Conservation (phyloP, 2,888 invertebrate species). For the Agrilus cyanescens region DNA sequence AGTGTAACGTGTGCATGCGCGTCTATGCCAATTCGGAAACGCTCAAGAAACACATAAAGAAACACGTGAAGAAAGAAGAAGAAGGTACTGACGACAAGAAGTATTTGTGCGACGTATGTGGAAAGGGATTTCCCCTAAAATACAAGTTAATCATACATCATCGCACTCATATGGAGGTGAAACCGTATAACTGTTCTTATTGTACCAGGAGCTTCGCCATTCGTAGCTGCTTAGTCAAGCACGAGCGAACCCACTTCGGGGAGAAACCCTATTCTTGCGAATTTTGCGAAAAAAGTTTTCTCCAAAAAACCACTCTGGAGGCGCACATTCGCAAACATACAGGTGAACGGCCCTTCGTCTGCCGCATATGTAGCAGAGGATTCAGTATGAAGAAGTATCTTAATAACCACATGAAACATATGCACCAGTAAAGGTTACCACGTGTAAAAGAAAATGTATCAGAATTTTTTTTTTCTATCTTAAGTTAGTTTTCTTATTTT, state of each 20-base stretch:
- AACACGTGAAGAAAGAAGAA: conserved; percentile 11
- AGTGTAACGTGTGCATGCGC: conserved; percentile 26
- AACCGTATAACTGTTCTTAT: conserved; percentile 1
- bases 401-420: conserved; percentile 33
- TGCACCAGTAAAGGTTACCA: no score
- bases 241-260: conserved; percentile 27
- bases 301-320: conserved; percentile 22
- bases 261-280: conserved; percentile 28
- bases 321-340: conserved; percentile 24
- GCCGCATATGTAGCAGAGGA: conserved; percentile 42
- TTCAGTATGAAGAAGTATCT: conserved; percentile 46
- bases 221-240: conserved; percentile 23
- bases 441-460: no score
- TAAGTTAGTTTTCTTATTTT: no score
- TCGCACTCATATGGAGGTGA: conserved; percentile 10
- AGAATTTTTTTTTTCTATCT: no score
- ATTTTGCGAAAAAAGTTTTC: conserved; percentile 27
- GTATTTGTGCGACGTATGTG: conserved; percentile 24
- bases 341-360: conserved; percentile 32
- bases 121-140: conserved; percentile 8
- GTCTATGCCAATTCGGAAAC: conserved; percentile 24
- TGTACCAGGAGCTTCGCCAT: conserved; percentile 3
- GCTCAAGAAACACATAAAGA: conserved; percentile 35
- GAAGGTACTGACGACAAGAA: conserved; percentile 26
- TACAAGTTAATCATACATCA: conserved; percentile 11